A percentile compares a stretch with the other conserved stretches of the same genome.
These are phyloP conservation scores for Grammatotria lemairii DNA, from an alignment of 2,113 vertebrate genomes.

Conservation along the genomic window DNA sequence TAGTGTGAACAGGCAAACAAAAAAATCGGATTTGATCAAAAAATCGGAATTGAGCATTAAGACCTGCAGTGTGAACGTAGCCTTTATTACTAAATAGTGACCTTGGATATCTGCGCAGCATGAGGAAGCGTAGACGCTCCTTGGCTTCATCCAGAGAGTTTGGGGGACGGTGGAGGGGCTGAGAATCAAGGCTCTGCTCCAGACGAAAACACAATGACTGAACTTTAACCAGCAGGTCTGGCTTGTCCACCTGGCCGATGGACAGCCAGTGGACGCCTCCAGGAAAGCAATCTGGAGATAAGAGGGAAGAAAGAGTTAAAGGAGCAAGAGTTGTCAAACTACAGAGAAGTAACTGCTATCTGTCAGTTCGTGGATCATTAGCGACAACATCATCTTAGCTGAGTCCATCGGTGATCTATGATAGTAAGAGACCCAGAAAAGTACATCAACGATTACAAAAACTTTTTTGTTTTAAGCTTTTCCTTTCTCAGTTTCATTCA, in stretches of 20 bases:
- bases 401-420: background rate
- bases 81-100: background rate
- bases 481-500: background rate
- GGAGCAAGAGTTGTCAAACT: background rate
- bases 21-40: too few relatives aligned
- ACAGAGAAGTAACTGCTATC: background rate
- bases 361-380: background rate
- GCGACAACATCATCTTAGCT: background rate
- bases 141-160: slow-evolving; percentile 90
- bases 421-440: background rate
- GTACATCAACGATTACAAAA: background rate
- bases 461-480: background rate
- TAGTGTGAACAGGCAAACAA: too few relatives aligned
- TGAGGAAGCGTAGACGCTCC: slow-evolving; percentile 86
- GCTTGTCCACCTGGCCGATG: slow-evolving; percentile 88
- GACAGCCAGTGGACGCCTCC: slow-evolving; percentile 93
- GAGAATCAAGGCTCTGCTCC: slow-evolving; percentile 76
- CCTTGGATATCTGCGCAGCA: slow-evolving; percentile 82
- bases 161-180: slow-evolving; percentile 73
- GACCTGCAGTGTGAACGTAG: too few relatives aligned
- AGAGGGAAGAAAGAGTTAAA: background rate
- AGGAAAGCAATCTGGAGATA: slow-evolving; percentile 79
- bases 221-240: slow-evolving; percentile 87
- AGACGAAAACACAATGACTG: slow-evolving; percentile 89
- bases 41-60: too few relatives aligned